Base-by-base conservation (phyloP, 2,888 invertebrate genomes). In the Apodemia hepburni region DNA sequence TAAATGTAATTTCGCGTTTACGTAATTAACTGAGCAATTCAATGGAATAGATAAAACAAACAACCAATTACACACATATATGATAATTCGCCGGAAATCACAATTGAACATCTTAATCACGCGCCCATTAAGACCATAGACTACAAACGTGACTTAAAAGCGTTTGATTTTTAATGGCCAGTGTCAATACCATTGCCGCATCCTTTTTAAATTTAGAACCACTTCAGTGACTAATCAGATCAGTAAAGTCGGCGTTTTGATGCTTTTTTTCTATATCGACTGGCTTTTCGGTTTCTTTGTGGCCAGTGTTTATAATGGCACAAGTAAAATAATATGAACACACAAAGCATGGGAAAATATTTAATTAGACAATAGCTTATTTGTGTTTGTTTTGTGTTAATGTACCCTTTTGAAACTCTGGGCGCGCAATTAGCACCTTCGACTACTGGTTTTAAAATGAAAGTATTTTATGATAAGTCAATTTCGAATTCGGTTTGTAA, bases 281-380 rank as follows among this genome's bases (percentile, higher is more conserved):
- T 72, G 70, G 72, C 63, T 67, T 69, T 78, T 78, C 85, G 84
- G 84, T 77, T 69, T 81, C 85, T 87, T 87, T 87, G 84, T 82
- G 75, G 71, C 66, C 68, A 73, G 71, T 69, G 72, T 73, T 76
- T 65, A 76, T 78, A 78, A 74, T 77, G 75, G 70, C 64, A 66
- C 67, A 69, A 65, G 71, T 71, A 80, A 78, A 82, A 75, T 69
- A 64, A 73, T 71, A 72, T 72, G 69, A 65, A 69, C 71, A 73
- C 70, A 80, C 76, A 77, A 78, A 71, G 79, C 82, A 87, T 90
- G 90, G 87, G 90, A 90, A 90, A 89, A 88, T 84, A 88, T 90
- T 88, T 90, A 90, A 91, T 90, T 90, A 91, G 84, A 88, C 86
- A 87, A 89, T 87, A 87, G 87, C 80, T 91, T 89, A 90, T 87